Percentiles rank a stretch among this genome's conserved stretches.
phyloP scores from a whole-genome alignment of 2,888 invertebrate genomes.

The Leptinotarsa haldemani region DNA sequence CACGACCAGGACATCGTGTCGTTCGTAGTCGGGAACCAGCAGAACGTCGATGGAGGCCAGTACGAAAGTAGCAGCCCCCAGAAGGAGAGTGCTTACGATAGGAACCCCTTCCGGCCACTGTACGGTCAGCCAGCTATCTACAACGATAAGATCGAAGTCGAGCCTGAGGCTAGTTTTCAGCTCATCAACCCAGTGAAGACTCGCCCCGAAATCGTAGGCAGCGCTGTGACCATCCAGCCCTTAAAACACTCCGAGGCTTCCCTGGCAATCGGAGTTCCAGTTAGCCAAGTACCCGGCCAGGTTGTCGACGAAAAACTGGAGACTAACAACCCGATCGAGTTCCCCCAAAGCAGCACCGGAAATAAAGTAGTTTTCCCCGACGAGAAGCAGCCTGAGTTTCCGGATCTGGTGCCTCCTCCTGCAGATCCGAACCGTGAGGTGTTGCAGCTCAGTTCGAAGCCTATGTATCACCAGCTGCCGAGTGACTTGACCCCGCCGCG shows the following conservation, averaged over 20 bases:
- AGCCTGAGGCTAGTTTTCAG: conserved; percentile 31
- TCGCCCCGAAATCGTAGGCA: conserved; percentile 36
- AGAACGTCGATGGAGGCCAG: conserved; percentile 68
- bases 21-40: conserved; percentile 74
- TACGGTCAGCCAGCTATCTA: conserved; percentile 37
- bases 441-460: conserved; percentile 62
- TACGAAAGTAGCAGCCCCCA: conserved; percentile 65
- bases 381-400: conserved; percentile 52
- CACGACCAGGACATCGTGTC: conserved; percentile 75
- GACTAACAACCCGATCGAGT: conserved; percentile 47
- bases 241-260: conserved; percentile 63
- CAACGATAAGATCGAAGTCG: conserved; percentile 40
- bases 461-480: conserved; percentile 65
- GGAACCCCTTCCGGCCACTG: conserved; percentile 61
- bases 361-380: conserved; percentile 62
- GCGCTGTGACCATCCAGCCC: conserved; percentile 63
- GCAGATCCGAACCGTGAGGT: conserved; percentile 57
- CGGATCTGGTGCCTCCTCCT: conserved; percentile 49
- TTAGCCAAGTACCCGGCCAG: conserved; percentile 59
- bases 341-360: conserved; percentile 53
- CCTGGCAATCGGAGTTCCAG: conserved; percentile 62
- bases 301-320: conserved; percentile 63
- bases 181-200: neutral
- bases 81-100: conserved; percentile 67
- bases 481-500: conserved; percentile 67